Evolutionary conservation across 2,113 vertebrate genomes (phyloP).

Genomic region (Percina caprodes): DNA sequence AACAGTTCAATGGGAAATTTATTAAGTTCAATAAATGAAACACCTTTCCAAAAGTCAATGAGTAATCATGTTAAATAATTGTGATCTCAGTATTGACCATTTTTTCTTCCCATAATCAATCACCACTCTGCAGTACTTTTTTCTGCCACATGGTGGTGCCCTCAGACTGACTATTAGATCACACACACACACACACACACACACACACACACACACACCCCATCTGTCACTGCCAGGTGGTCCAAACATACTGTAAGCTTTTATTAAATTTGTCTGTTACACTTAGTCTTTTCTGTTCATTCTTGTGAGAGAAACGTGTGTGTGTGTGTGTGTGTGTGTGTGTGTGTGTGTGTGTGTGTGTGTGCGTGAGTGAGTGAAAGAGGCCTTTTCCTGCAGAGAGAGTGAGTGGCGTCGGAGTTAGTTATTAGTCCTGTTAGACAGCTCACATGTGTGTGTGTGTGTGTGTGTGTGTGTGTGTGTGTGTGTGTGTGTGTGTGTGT

Average conservation of each 20-base stretch:
- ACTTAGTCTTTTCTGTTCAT: constrained; percentile 26
- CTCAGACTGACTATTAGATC: constrained; percentile 1
- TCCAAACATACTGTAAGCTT: constrained; percentile 20
- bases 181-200: background rate
- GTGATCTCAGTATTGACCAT: no score
- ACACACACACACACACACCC: constrained; percentile 6
- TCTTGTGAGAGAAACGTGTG: background rate
- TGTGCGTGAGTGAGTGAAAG: no score
- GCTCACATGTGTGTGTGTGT: constrained; percentile 19
- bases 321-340: no score
- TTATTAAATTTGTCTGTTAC: constrained; percentile 24
- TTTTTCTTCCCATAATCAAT: no score
- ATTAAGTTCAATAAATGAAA: no score
- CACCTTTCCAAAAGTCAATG: no score
- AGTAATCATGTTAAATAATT: no score
- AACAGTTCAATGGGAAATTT: no score
- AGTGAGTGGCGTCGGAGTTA: constrained; percentile 19
- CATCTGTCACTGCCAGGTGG: constrained; percentile 57
- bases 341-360: no score
- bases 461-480: no score
- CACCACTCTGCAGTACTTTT: constrained; percentile 13
- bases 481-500: background rate
- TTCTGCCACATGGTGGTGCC: constrained; percentile 56
- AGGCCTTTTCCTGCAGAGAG: constrained; percentile 13
- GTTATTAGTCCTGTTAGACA: constrained; percentile 25